Conservation (phyloP, 2,113 vertebrate species). For the Antidorcas marsupialis region DNA sequence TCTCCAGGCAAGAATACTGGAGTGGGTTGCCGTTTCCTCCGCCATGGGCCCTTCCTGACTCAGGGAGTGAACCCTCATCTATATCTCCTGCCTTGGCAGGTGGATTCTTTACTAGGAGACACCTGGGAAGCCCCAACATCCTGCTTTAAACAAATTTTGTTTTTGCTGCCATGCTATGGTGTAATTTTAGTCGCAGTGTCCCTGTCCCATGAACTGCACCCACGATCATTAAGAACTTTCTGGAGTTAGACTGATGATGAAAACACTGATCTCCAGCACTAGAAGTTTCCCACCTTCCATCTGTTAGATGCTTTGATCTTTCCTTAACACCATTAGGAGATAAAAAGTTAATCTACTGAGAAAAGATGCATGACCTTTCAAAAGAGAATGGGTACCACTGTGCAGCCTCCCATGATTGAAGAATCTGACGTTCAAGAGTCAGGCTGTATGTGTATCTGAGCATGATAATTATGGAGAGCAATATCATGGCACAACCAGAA, state of each 20-base stretch:
- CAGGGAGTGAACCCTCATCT: background rate
- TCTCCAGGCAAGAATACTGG: background rate
- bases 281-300: conserved; percentile 80
- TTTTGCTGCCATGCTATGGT: background rate
- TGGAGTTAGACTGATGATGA: conserved; percentile 70
- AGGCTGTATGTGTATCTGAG: conserved; percentile 67
- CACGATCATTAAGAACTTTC: conserved; percentile 74
- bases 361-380: conserved; percentile 91
- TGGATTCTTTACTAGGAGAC: background rate
- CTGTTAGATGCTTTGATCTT: conserved; percentile 84
- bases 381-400: conserved; percentile 74
- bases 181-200: background rate
- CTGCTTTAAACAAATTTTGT: background rate
- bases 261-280: conserved; percentile 79
- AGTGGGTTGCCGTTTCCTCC: background rate
- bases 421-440: conserved; percentile 71
- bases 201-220: background rate
- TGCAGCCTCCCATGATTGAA: conserved; percentile 67
- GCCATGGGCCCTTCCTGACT: background rate
- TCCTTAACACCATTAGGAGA: conserved; percentile 86
- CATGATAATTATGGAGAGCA: conserved; percentile 74
- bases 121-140: background rate
- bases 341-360: conserved; percentile 89
- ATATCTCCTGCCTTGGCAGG: background rate
- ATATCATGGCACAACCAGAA: conserved; percentile 63